phyloP scores from a whole-genome alignment of 2,113 vertebrate genomes.

The Saguinus midas region DNA sequence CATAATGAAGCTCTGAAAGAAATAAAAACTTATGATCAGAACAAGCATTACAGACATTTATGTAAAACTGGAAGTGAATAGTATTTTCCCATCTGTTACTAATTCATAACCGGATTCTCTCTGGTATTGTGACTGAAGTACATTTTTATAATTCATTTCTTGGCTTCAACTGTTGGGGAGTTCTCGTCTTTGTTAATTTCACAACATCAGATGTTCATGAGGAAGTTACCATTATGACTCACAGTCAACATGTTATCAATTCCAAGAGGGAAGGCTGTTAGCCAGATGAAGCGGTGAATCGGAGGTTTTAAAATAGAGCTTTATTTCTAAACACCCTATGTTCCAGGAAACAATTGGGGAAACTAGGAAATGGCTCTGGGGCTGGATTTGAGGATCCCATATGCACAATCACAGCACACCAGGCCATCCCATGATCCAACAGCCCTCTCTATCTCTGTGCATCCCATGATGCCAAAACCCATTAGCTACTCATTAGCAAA shows the following conservation, averaged over 20 bases:
- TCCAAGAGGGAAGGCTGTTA: slow-evolving; percentile 50
- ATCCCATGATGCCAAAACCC: slow-evolving; percentile 56
- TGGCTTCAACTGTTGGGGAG: slow-evolving; percentile 60
- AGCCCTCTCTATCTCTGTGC: not conserved
- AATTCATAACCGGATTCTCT: slow-evolving; percentile 82
- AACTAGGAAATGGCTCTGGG: not conserved
- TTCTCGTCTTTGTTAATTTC: slow-evolving; percentile 74
- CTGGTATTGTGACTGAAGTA: slow-evolving; percentile 78
- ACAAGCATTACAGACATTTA: slow-evolving; percentile 79
- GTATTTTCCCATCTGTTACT: slow-evolving; percentile 85
- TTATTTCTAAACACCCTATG: not conserved
- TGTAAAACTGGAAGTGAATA: slow-evolving; percentile 81
- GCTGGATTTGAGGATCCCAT: not conserved
- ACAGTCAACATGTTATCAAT: slow-evolving; percentile 22
- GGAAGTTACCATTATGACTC: slow-evolving; percentile 65
- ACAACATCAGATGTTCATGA: slow-evolving; percentile 49
- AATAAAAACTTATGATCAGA: slow-evolving; percentile 83
- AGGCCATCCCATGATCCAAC: not conserved
- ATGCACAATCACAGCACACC: not conserved
- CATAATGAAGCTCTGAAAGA: slow-evolving; percentile 78
- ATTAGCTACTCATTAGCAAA: slow-evolving; percentile 70
- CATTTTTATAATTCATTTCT: slow-evolving; percentile 78
- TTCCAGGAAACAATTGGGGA: not conserved
- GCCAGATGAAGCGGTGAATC: not conserved
- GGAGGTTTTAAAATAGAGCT: slow-evolving; percentile 36